Evolutionary conservation across 2,888 invertebrate species (phyloP), one percentile per base, ranked within the genome.

Genomic region (Mesochorus sp.): DNA sequence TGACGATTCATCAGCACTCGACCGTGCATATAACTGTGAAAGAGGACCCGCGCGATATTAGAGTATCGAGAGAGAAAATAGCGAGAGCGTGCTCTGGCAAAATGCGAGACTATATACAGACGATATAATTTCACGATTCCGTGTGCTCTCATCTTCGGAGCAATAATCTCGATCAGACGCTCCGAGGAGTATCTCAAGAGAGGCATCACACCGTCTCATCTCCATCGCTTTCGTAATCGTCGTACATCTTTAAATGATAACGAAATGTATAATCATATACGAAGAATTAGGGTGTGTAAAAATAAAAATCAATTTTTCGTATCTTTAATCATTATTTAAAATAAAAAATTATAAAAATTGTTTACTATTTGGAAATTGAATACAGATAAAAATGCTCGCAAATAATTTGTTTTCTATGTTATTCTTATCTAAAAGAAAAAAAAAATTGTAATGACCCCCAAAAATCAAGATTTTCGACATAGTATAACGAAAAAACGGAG

Each of bases 1-100:
- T 66, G 80, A 74, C 81, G 85, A 86, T 88, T 87, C 86, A 88
- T 88, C 88, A 86, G 84, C 62, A 77, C 77, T 64, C 28, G 42
- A 34, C 44, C 64, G 55, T 77, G 74, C 67, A 49, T 57, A 59
- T 62, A 78, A 67, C 57, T 47, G 47, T 34, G 79, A 76, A 79
- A 72, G 53, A 68, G 59, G 49, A 71, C 42, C n/a, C 49, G 78
- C 73, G 59, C 57, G 74, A 83, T 76, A 74, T 75, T 80, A 68
- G 68, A 71, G 55, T 73, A 71, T 77, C 59, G 53, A 42, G 24
- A 53, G 47, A 71, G 37, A 61, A 66, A 66, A 53, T 64, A 24
- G 26, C 53, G 53, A 14, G 28, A 51, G 8, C 59, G 26, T 14
- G 67, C 34, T 28, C 62, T 73, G 24, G 12, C 61, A 74, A 34